phyloP scores from a whole-genome alignment of 2,113 vertebrate genomes.

The Numida meleagris region DNA sequence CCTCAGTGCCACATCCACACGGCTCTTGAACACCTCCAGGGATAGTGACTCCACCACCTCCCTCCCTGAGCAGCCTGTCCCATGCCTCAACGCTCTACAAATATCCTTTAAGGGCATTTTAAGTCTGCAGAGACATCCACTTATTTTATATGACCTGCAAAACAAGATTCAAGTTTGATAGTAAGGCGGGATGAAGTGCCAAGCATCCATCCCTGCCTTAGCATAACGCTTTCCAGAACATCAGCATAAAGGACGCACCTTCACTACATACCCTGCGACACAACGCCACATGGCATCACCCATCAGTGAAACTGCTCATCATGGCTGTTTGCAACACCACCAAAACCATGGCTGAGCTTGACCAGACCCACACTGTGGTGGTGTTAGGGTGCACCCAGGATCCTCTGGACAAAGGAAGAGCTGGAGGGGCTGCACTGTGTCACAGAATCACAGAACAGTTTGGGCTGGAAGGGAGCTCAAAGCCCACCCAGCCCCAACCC shows the following conservation, averaged over 20 bases:
- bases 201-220: not conserved
- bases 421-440: not conserved
- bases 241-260: not conserved
- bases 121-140: not conserved
- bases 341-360: accelerated
- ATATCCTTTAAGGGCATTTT: not conserved
- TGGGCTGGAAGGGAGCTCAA: not conserved
- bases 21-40: too few species aligned
- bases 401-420: not conserved
- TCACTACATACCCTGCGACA: not conserved
- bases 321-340: accelerated
- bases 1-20: too few species aligned
- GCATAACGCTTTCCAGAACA: not conserved
- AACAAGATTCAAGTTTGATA: not conserved
- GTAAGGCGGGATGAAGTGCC: not conserved
- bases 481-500: not conserved
- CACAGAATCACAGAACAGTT: not conserved
- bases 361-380: not conserved
- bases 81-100: not conserved
- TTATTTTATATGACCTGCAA: not conserved
- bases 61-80: too few species aligned
- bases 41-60: too few species aligned
- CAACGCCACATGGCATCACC: accelerated
- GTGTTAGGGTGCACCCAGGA: accelerated
- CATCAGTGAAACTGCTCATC: accelerated